A percentile compares a stretch with the other conserved stretches of the same genome.
These are phyloP conservation scores for Drosophila teissieri DNA, from an alignment of 1,140 invertebrate species.

Conservation along the genomic window DNA sequence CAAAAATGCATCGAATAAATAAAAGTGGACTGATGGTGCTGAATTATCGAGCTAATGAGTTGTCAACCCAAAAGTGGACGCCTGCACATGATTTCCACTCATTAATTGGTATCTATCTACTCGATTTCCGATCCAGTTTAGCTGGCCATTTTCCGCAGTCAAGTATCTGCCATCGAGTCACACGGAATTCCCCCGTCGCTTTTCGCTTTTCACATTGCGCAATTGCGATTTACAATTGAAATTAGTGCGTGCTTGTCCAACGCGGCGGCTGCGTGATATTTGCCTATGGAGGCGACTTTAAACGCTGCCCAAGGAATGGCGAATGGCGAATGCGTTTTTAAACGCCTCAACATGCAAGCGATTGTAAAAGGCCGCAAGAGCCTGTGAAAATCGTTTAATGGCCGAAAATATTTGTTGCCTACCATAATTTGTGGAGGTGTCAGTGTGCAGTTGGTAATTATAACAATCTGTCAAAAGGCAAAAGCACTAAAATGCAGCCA, in stretches of 20 bases:
- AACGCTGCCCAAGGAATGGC: constrained; percentile 4
- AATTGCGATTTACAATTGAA: constrained; percentile 55
- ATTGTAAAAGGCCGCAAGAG: constrained; percentile 14
- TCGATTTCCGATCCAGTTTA: constrained; percentile 43
- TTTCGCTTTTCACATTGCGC: constrained; percentile 49
- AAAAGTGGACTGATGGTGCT: neutral
- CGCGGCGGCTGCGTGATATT: constrained; percentile 45
- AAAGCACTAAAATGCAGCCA: constrained; percentile 10
- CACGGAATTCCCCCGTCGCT: constrained; percentile 29
- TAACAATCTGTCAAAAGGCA: constrained; percentile 33
- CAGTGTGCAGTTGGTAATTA: constrained; percentile 33
- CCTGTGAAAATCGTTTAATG: constrained; percentile 12
- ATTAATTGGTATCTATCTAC: constrained; percentile 25
- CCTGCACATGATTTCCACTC: constrained; percentile 28
- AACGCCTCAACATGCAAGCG: constrained; percentile 23
- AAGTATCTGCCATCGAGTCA: constrained; percentile 16
- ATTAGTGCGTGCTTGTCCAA: constrained; percentile 51
- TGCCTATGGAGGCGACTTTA: constrained; percentile 26
- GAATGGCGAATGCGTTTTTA: constrained; percentile 29
- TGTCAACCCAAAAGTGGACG: constrained; percentile 18
- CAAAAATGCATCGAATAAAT: no score
- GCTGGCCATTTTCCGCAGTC: constrained; percentile 31
- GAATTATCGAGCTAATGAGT: constrained; percentile 11
- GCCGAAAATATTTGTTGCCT: constrained; percentile 8
- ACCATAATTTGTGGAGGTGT: constrained; percentile 28